Conservation (phyloP, 1,140 invertebrate species). For the Trissolcus basalis region DNA sequence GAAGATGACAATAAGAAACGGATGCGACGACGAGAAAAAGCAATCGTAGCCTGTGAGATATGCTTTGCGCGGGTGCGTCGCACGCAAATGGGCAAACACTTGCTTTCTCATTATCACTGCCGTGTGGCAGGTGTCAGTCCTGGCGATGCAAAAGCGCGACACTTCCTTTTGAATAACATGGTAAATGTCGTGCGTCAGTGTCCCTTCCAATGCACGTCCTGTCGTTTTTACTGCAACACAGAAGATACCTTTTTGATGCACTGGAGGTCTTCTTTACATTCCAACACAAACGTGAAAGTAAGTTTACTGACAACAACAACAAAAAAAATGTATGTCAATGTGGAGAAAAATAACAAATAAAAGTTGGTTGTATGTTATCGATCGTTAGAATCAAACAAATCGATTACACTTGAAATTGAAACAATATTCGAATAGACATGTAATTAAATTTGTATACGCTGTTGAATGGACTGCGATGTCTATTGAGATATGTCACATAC, state of each 20-base stretch:
- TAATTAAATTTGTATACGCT: neutral
- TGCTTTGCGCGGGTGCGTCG: constrained; percentile 82
- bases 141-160: constrained; percentile 74
- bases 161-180: constrained; percentile 85
- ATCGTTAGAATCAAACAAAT: neutral
- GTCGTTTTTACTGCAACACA: constrained; percentile 89
- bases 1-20: constrained; percentile 60
- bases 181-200: constrained; percentile 85
- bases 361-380: neutral
- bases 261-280: constrained; percentile 82
- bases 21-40: constrained; percentile 77
- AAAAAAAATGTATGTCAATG: too few relatives aligned
- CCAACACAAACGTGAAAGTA: constrained; percentile 72
- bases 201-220: constrained; percentile 88
- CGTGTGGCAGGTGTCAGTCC: constrained; percentile 78
- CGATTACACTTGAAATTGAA: neutral
- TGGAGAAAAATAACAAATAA: too few relatives aligned
- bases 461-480: too few relatives aligned
- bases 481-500: too few relatives aligned
- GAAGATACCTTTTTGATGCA: constrained; percentile 84
- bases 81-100: constrained; percentile 86
- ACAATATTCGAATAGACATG: neutral
- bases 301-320: neutral
- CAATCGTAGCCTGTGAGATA: constrained; percentile 80
- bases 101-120: constrained; percentile 89